Conservation (phyloP, 2,113 vertebrate genomes). For the Saimiri boliviensis region DNA sequence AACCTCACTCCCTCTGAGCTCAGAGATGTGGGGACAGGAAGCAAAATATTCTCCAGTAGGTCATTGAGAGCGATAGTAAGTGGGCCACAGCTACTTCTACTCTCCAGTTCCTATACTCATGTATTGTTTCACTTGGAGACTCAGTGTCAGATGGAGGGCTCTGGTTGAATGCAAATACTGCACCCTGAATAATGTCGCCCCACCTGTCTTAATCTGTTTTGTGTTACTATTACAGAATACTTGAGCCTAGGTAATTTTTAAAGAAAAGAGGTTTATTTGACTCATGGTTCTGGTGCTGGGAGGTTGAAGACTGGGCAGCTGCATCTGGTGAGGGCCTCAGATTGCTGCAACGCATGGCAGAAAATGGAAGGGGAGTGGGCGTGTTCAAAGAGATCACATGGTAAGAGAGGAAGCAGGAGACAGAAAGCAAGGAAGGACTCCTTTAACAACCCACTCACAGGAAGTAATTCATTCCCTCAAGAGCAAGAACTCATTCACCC, state of each 20-base stretch:
- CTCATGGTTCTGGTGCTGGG: not conserved
- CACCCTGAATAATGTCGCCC: not conserved
- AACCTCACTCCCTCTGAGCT: not conserved
- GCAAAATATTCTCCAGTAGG: not conserved
- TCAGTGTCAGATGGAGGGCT: not conserved
- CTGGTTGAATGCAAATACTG: not conserved
- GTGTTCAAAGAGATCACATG: not conserved
- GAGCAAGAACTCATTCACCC: not conserved
- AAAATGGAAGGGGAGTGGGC: not conserved
- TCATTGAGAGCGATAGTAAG: not conserved
- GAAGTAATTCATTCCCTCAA: not conserved
- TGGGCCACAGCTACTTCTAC: not conserved
- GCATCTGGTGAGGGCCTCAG: not conserved
- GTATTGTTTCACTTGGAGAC: not conserved
- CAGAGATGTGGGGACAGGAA: not conserved
- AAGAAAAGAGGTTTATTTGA: not conserved
- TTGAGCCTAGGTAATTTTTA: not conserved
- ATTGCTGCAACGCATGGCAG: not conserved
- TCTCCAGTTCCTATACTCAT: not conserved
- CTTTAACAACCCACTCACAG: not conserved
- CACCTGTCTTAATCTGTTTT: not conserved
- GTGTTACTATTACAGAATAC: not conserved
- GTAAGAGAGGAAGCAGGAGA: not conserved
- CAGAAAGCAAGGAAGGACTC: not conserved
- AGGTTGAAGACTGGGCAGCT: not conserved